phyloP scores from a whole-genome alignment of 1,140 invertebrate genomes.

The Homarus americanus region DNA sequence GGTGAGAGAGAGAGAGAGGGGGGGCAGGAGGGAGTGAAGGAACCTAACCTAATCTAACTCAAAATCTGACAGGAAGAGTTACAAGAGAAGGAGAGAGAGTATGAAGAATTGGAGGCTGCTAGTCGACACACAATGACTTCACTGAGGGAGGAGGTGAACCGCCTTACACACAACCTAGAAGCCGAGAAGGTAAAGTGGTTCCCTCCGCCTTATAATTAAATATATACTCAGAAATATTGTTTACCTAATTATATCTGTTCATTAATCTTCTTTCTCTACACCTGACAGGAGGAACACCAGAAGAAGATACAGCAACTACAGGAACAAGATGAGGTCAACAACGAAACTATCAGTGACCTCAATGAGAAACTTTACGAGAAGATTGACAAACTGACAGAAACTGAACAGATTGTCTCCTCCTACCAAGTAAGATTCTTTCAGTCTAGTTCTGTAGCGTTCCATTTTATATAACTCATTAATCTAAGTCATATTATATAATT shows the following conservation, averaged over 20 bases:
- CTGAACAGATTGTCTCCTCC: conserved; percentile 21
- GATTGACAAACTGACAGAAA: background rate
- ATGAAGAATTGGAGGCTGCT: background rate
- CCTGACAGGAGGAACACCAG: background rate
- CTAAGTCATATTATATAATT: background rate
- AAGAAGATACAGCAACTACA: background rate
- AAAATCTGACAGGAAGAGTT: background rate
- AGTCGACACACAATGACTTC: background rate
- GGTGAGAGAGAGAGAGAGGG: too few species aligned
- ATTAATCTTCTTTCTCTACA: too few species aligned
- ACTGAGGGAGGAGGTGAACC: background rate
- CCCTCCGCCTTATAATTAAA: too few species aligned
- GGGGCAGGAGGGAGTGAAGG: too few species aligned
- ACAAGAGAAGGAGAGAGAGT: background rate
- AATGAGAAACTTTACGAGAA: conserved; percentile 20
- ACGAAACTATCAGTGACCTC: conserved; percentile 5
- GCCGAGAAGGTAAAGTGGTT: too few species aligned
- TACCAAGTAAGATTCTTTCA: conserved; percentile 34
- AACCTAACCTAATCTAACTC: background rate
- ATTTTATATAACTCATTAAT: background rate
- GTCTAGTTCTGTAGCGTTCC: background rate
- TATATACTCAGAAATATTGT: too few species aligned
- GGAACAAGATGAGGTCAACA: background rate
- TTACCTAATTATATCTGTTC: too few species aligned
- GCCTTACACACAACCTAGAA: too few species aligned